A percentile compares a stretch with the other conserved stretches of the same genome.
Conservation (phyloP, 2,797 vertebrate species). For the Phoebastria nigripes region DNA sequence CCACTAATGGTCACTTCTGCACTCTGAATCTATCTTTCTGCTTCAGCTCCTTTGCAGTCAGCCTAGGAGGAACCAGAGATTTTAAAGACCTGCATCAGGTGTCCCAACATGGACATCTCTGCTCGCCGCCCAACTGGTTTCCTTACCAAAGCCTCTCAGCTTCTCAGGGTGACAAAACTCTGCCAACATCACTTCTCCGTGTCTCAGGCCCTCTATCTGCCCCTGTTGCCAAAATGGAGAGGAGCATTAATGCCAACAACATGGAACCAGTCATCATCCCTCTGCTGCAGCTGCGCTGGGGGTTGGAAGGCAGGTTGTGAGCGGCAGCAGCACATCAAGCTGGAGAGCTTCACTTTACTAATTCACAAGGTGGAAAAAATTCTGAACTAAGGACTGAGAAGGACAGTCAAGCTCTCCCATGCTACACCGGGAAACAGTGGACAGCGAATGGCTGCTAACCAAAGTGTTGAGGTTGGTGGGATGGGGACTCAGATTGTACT, state of each 20-base stretch:
- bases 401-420: background rate
- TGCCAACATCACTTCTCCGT: background rate
- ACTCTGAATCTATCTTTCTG: background rate
- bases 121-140: background rate
- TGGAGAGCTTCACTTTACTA: background rate
- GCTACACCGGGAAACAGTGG: background rate
- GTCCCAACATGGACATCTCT: background rate
- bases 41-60: background rate
- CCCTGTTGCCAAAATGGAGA: constrained; percentile 9
- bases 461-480: accelerated
- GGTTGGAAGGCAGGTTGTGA: background rate
- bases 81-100: background rate
- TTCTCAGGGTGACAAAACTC: background rate
- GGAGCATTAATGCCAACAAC: background rate
- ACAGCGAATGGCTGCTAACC: background rate
- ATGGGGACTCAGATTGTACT: background rate
- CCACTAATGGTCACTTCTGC: background rate
- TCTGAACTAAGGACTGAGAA: background rate
- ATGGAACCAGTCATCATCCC: background rate
- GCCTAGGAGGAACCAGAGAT: background rate
- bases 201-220: background rate
- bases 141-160: constrained; percentile 17
- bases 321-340: background rate
- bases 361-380: background rate
- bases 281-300: background rate